Percentiles rank a stretch among this genome's conserved stretches.
phyloP scores from a whole-genome alignment of 2,113 vertebrate genomes.

The Plotosus lineatus region DNA sequence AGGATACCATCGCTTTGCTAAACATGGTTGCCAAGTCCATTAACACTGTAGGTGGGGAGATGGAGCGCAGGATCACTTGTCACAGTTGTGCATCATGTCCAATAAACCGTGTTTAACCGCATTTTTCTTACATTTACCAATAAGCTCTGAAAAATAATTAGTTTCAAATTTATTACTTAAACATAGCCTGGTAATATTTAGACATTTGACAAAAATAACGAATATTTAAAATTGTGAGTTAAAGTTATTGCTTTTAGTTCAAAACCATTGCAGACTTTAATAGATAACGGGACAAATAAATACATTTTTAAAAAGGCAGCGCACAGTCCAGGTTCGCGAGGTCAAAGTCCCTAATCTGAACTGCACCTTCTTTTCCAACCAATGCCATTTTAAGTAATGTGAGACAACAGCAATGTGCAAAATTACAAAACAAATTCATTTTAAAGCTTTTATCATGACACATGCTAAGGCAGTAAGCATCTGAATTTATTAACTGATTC shows the following conservation, averaged over 20 bases:
- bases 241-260: neutral
- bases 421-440: neutral
- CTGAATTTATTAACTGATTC: neutral
- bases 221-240: neutral
- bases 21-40: slow-evolving; percentile 17
- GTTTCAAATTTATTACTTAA: neutral
- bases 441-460: neutral
- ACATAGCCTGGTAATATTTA: neutral
- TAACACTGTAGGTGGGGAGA: slow-evolving; percentile 5
- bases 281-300: neutral
- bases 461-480: neutral
- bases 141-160: neutral
- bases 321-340: neutral
- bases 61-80: neutral
- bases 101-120: neutral
- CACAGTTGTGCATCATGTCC: neutral
- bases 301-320: no score
- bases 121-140: neutral
- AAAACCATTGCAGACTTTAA: neutral
- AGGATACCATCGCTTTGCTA: neutral
- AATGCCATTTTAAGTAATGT: neutral
- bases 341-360: neutral
- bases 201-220: neutral
- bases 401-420: neutral
- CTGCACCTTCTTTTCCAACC: neutral